phyloP scores from a whole-genome alignment of 2,888 invertebrate genomes.

The Acanthococcus lagerstroemiae region DNA sequence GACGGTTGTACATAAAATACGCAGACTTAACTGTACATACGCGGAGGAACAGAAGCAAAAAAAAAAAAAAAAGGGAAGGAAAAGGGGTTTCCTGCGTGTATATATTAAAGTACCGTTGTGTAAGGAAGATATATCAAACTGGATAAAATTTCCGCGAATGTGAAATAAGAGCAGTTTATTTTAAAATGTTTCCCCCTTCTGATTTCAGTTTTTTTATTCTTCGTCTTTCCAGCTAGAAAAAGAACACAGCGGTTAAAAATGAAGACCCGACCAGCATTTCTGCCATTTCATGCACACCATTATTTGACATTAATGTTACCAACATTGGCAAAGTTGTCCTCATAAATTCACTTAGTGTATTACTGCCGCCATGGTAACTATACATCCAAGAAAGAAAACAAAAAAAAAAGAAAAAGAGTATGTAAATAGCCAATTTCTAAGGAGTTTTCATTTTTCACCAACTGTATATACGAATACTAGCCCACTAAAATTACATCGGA shows the following conservation, averaged over 20 bases:
- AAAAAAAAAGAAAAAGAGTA: neutral
- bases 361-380: slow-evolving; percentile 10
- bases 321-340: slow-evolving; percentile 25
- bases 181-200: neutral
- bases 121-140: slow-evolving; percentile 21
- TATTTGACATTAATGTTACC: slow-evolving; percentile 29
- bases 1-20: slow-evolving; percentile 21
- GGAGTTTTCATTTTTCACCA: too few species aligned
- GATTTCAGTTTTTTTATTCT: neutral
- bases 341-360: slow-evolving; percentile 28
- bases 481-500: too few species aligned
- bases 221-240: neutral
- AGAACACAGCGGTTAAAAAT: slow-evolving; percentile 24
- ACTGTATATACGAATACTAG: too few species aligned
- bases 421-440: neutral
- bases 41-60: neutral
- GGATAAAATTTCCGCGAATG: slow-evolving; percentile 27
- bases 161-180: slow-evolving; percentile 30
- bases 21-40: slow-evolving; percentile 14
- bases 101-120: neutral
- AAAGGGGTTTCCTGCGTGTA: slow-evolving; percentile 10
- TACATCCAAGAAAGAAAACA: neutral
- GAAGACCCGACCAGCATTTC: slow-evolving; percentile 14
- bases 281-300: slow-evolving; percentile 16
- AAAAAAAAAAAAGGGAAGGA: neutral